Evolutionary conservation across 2,113 vertebrate genomes (phyloP), one percentile per base, ranked within the genome.

Genomic region (Prietella phreatophila): DNA sequence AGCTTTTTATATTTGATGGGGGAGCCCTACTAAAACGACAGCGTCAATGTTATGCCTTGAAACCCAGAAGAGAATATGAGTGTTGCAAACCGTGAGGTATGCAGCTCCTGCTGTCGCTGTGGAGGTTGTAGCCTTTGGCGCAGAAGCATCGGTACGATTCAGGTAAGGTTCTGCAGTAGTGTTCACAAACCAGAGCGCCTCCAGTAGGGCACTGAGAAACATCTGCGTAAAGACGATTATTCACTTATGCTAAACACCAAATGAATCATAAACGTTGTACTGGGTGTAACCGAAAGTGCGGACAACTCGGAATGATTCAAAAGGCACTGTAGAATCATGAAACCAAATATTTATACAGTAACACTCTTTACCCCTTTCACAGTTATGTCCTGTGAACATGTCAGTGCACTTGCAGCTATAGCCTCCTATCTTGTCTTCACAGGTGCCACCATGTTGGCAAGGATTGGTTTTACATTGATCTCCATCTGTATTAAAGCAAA

Each of bases 391-490:
- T 6, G 93, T 92, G 22, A 94, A 95, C 67, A 95, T 95, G 0
- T 93, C 56, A 0, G 76, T 0, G 60, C 98, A 99, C 56, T 82
- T 89, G 89, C 98, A 99, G 69, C 63, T 89, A 87, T 97, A 99
- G 3, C 94, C 92, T 0, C 95, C 95, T 42, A 96, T 94, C 50
- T 1, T 92, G 91, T 97, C 93, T 0, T 91, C 92, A 30, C 98
- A 99, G 1, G 89, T 91, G 0, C 96, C 95, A 0, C 96, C 95
- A 67, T 99, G 92, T 67, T 95, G 94, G 89, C 98, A 99, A 5
- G 98, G 98, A 90, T 91, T 95, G 0, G 96, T 93, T 0, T 81
- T 13, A 10, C 98, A 99, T 20, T 95, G 96, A 80, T 94, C 88
- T 25, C 96, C 95, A 0, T 90, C 97, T 97, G 91, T 0, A 22